Percentiles rank a stretch among this genome's conserved stretches.
Conservation (phyloP, 53 echinoderm and acorn worm genomes). For the Luidia sarsii region DNA sequence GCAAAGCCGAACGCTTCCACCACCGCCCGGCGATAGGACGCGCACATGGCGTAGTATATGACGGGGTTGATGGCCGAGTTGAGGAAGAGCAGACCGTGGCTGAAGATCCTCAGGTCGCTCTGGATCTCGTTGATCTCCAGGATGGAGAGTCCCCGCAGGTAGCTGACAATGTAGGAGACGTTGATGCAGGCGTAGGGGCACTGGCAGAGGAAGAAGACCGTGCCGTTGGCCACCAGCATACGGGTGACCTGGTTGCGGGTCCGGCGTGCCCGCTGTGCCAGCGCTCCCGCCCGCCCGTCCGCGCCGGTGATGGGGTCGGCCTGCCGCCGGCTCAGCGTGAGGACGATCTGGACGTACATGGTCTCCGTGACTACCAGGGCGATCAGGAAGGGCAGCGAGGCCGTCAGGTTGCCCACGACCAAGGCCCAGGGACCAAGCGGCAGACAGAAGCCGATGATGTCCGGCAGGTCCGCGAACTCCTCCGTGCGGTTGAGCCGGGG, state of each 20-base stretch:
- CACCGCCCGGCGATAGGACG: conserved; percentile 31
- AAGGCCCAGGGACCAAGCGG: conserved; percentile 34
- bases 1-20: not conserved
- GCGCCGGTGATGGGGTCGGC: not conserved
- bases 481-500: conserved; percentile 29
- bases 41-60: conserved; percentile 39
- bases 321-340: conserved; percentile 1
- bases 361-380: conserved; percentile 19
- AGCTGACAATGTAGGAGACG: conserved; percentile 12
- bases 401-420: conserved; percentile 33
- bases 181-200: conserved; percentile 30
- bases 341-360: conserved; percentile 44
- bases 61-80: conserved; percentile 55
- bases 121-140: conserved; percentile 32
- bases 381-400: conserved; percentile 39
- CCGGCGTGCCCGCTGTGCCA: not conserved
- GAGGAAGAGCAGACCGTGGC: conserved; percentile 33
- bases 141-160: conserved; percentile 4
- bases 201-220: conserved; percentile 45
- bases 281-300: not conserved
- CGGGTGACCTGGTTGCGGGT: conserved; percentile 48
- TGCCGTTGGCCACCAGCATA: conserved; percentile 41
- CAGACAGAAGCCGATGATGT: conserved; percentile 46
- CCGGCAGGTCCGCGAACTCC: conserved; percentile 17
- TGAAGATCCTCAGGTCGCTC: conserved; percentile 27